Evolutionary conservation across 1,140 invertebrate genomes (phyloP).

Genomic region (Catajapyx aquilonaris): DNA sequence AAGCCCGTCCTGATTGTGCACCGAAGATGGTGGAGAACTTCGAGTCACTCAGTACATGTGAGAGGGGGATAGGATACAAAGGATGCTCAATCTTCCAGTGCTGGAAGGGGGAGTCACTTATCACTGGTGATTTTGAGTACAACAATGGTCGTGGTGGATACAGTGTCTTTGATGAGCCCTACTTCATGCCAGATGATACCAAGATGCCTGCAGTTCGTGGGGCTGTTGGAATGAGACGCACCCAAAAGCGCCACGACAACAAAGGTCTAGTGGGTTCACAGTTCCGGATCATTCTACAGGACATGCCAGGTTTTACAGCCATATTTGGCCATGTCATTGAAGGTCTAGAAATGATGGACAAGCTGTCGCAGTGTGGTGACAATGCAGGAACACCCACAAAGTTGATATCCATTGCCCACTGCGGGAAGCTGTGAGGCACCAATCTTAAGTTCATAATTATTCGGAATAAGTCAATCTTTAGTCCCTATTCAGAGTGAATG

Average conservation of each 20-base stretch:
- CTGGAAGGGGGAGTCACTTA: conserved; percentile 56
- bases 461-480: no score
- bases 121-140: conserved; percentile 56
- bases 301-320: conserved; percentile 59
- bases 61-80: conserved; percentile 53
- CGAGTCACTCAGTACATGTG: conserved; percentile 50
- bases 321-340: conserved; percentile 65
- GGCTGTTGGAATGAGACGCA: conserved; percentile 59
- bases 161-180: conserved; percentile 50
- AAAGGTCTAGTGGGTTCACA: conserved; percentile 62
- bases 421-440: conserved; percentile 38
- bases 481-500: no score
- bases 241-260: conserved; percentile 57
- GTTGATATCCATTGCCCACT: conserved; percentile 48
- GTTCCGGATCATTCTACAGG: conserved; percentile 56
- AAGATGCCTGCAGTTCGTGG: conserved; percentile 50
- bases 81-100: conserved; percentile 61
- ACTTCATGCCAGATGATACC: conserved; percentile 62
- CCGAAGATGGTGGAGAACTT: conserved; percentile 86
- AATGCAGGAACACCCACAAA: conserved; percentile 52
- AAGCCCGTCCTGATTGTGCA: conserved; percentile 61
- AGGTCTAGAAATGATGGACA: conserved; percentile 56
- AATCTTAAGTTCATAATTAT: no score
- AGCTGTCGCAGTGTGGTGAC: conserved; percentile 52
- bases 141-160: conserved; percentile 61